Conservation (phyloP, 1,140 invertebrate species). For the Drosophila littoralis region DNA sequence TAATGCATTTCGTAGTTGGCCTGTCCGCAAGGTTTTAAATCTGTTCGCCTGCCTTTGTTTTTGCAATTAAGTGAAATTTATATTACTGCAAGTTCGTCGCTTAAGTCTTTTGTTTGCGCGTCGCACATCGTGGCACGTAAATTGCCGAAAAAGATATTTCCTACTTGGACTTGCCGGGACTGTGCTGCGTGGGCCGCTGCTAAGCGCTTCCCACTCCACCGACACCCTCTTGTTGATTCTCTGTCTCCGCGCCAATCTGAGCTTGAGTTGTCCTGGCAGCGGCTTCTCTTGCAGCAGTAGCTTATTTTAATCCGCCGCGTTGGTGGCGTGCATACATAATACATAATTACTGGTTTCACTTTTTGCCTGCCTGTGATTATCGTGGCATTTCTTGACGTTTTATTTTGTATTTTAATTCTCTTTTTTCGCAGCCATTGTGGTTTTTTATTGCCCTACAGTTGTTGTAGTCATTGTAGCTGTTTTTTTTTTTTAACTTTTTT, state of each 20-base stretch:
- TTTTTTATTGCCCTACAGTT: conserved; percentile 61
- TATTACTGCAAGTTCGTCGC: conserved; percentile 78
- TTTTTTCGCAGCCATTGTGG: conserved; percentile 64
- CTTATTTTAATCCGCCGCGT: conserved; percentile 77
- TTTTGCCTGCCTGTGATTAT: conserved; percentile 71
- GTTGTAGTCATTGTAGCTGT: conserved; percentile 14
- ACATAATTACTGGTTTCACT: conserved; percentile 83
- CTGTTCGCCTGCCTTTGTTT: conserved; percentile 45
- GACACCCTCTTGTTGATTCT: conserved; percentile 1
- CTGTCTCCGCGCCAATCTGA: conserved; percentile 25
- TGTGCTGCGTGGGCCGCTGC: conserved; percentile 58
- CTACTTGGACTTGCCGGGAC: conserved; percentile 50
- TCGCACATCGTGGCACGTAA: conserved; percentile 70
- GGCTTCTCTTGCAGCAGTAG: conserved; percentile 40
- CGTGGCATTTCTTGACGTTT: conserved; percentile 78
- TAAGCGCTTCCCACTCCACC: conserved; percentile 21
- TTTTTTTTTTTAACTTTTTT: conserved; percentile 13
- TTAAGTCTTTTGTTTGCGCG: conserved; percentile 81
- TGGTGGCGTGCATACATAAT: conserved; percentile 82
- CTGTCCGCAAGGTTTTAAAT: conserved; percentile 49
- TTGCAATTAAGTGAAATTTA: conserved; percentile 82
- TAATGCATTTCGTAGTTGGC: conserved; percentile 70
- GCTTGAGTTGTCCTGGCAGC: conserved; percentile 60
- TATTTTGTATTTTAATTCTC: conserved; percentile 44
- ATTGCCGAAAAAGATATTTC: conserved; percentile 72